phyloP scores from a whole-genome alignment of 1,140 invertebrate genomes.

The Zaprionus nigranus region DNA sequence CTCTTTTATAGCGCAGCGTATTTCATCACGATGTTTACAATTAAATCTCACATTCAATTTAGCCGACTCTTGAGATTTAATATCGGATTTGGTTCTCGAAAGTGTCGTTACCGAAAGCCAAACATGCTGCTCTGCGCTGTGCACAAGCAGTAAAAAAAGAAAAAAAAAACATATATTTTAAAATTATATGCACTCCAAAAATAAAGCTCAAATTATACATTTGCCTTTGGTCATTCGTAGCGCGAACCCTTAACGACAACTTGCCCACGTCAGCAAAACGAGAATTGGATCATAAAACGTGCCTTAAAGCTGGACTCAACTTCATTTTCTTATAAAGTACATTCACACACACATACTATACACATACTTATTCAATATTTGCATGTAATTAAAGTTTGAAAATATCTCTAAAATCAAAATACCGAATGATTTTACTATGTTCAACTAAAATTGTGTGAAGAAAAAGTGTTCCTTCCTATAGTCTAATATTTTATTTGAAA shows the following conservation, averaged over 20 bases:
- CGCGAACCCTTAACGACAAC: background rate
- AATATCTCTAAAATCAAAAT: background rate
- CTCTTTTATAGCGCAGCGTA: conserved; percentile 25
- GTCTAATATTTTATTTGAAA: background rate
- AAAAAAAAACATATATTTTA: background rate
- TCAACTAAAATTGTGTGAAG: background rate
- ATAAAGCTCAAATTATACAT: conserved; percentile 9
- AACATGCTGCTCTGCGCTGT: too few relatives aligned
- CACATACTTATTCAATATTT: background rate
- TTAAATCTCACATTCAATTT: conserved; percentile 4
- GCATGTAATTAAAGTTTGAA: background rate
- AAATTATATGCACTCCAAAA: background rate
- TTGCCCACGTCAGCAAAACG: conserved; percentile 38
- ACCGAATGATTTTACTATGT: too few relatives aligned
- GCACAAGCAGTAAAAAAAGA: too few relatives aligned
- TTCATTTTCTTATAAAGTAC: background rate
- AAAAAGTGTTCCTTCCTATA: background rate
- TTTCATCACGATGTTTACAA: conserved; percentile 31
- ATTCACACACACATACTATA: background rate
- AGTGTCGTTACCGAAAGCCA: background rate
- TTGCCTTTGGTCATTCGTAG: background rate
- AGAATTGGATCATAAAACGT: conserved; percentile 1
- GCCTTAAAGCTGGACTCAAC: background rate
- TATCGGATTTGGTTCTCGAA: conserved; percentile 14
- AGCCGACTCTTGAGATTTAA: background rate